These are phyloP conservation scores for Naso thynnoides DNA, from an alignment of 2,797 vertebrate species.

Conservation along the genomic window DNA sequence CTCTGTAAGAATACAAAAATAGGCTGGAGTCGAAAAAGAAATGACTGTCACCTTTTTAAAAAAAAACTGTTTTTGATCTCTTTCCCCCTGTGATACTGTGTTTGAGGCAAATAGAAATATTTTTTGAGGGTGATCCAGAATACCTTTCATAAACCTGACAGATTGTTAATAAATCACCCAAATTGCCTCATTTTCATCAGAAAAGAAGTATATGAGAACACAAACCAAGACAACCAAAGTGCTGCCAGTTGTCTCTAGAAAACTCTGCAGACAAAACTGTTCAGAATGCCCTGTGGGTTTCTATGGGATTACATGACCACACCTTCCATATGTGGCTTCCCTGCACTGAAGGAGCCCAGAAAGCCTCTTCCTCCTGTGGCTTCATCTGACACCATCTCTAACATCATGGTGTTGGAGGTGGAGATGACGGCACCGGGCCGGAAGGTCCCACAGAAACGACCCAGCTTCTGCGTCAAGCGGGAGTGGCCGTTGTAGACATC, in stretches of 20 bases:
- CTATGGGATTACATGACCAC: neutral
- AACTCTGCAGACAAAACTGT: neutral
- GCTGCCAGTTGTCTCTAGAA: neutral
- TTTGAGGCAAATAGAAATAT: neutral
- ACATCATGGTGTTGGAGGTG: slow-evolving; percentile 90
- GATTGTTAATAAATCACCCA: neutral
- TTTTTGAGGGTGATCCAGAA: neutral
- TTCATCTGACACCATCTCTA: slow-evolving; percentile 89
- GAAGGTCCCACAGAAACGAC: slow-evolving; percentile 93
- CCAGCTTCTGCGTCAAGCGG: slow-evolving; percentile 86
- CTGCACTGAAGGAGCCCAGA: slow-evolving; percentile 88
- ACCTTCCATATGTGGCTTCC: slow-evolving; percentile 90
- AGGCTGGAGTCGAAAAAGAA: neutral
- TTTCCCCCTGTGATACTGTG: neutral
- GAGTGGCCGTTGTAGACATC: slow-evolving; percentile 90
- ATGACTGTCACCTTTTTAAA: neutral
- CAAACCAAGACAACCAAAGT: neutral
- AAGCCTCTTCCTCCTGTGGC: slow-evolving; percentile 89
- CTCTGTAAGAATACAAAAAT: slow-evolving; percentile 75
- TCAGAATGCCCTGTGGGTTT: neutral
- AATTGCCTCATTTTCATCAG: neutral
- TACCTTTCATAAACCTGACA: slow-evolving; percentile 4
- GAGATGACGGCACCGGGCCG: slow-evolving; percentile 90
- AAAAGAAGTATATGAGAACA: neutral
- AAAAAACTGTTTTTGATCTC: neutral